Conservation (phyloP, 2,113 vertebrate genomes). For the Myotis davidii region DNA sequence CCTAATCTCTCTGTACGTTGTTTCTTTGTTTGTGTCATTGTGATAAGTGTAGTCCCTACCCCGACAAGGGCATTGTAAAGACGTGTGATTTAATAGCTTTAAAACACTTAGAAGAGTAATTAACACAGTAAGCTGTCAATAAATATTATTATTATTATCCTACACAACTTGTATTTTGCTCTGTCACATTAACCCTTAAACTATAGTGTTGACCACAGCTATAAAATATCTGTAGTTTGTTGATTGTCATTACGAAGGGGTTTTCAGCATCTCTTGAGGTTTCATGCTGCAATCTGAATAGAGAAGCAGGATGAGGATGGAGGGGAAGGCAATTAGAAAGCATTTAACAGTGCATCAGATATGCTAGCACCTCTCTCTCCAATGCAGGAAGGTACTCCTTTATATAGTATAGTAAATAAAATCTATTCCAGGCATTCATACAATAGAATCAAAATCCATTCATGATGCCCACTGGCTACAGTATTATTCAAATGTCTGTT, state of each 20-base stretch:
- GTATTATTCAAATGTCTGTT: constrained; percentile 61
- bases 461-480: constrained; percentile 44
- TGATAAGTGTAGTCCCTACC: background rate
- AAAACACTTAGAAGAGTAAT: background rate
- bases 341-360: constrained; percentile 35
- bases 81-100: background rate
- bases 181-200: background rate
- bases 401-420: constrained; percentile 55
- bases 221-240: constrained; percentile 39
- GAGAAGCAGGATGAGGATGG: constrained; percentile 11
- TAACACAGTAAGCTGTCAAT: background rate
- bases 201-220: background rate
- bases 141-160: background rate
- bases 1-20: background rate
- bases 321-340: constrained; percentile 30
- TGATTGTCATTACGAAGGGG: background rate
- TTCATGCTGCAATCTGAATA: constrained; percentile 41
- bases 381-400: constrained; percentile 62
- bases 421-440: constrained; percentile 52
- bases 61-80: background rate
- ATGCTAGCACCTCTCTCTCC: background rate
- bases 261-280: background rate
- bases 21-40: background rate
- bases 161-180: background rate
- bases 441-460: constrained; percentile 64